Percentiles rank a stretch among this genome's conserved stretches.
These are phyloP conservation scores for Argyresthia goedartella DNA, from an alignment of 2,888 invertebrate species.

Conservation along the genomic window DNA sequence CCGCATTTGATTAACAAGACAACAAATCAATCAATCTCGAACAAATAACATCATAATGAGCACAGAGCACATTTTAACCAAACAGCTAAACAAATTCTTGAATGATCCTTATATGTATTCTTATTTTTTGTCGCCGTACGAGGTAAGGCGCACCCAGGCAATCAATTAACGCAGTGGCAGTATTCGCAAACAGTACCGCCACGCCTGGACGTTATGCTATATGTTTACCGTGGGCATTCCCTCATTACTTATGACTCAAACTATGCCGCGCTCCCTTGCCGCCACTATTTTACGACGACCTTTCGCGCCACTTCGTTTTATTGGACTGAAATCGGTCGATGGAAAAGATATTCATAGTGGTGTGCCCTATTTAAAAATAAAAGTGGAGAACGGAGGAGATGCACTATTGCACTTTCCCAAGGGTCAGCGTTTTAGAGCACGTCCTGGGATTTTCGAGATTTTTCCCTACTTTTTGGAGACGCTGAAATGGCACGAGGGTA, in stretches of 20 bases:
- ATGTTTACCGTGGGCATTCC: constrained; percentile 48
- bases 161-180: constrained; percentile 53
- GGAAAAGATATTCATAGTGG: not conserved
- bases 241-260: constrained; percentile 43
- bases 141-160: constrained; percentile 39
- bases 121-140: constrained; percentile 7
- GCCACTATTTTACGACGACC: constrained; percentile 17
- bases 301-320: constrained; percentile 8
- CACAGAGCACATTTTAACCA: too few species aligned
- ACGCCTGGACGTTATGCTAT: constrained; percentile 41
- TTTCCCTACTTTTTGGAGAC: too few species aligned
- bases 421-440: too few species aligned
- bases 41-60: too few species aligned
- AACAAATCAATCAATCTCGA: too few species aligned
- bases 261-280: constrained; percentile 2
- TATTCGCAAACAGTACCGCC: constrained; percentile 9
- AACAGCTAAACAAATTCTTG: too few species aligned
- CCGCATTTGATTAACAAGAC: too few species aligned
- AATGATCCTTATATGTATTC: too few species aligned
- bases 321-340: not conserved
- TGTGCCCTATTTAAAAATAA: not conserved
- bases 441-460: too few species aligned
- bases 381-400: too few species aligned
- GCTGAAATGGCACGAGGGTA: too few species aligned
- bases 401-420: too few species aligned